Base-by-base conservation (phyloP, 1,140 invertebrate genomes). In the Saxidomus purpurata region DNA sequence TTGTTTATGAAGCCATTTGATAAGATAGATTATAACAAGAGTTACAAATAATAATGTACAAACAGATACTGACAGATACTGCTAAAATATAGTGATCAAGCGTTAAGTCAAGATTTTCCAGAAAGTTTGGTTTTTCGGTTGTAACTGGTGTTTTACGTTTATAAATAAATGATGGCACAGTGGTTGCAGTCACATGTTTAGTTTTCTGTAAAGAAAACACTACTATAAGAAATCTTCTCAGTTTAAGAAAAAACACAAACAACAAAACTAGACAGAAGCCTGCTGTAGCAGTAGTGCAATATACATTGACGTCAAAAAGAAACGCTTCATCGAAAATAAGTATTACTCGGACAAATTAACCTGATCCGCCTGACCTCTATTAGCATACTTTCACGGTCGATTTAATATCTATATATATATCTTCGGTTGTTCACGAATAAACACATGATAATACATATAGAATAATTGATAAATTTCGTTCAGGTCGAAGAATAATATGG, bases 21-120 rank as follows among this genome's bases (percentile, higher is more conserved):
- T 61, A 11, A 61, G 25, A 28, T n/a, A 61, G 4, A 61, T 4
- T 61, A 61, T 61, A 61, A 61, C n/a, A 6, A n/a, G n/a, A 61
- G n/a, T 61, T 8, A 61, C 17, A 28, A 19, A 61, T n/a, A n/a
- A n/a, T n/a, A n/a, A n/a, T n/a, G n/a, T n/a, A n/a, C 17, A 61
- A 19, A 61, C 9, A 28, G 17, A 22, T 61, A 61, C 19, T 6
- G 17, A 61, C n/a, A 28, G 55, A 61, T 28, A 61, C 4, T 61
- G 55, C 55, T n/a, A 61, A 61, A n/a, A 61, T 61, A 61, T 61
- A 61, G 25, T 61, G 55, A 61, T 61, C 55, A 13, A 61, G 8
- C 6, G 55, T 61, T 61, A 61, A 61, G 25, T 61, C 55, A n/a
- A 61, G 25, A 61, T 8, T 28, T 61, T 61, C 25, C 4, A 61